Conservation (phyloP, 2,797 vertebrate species). For the Manis crassicaudata region DNA sequence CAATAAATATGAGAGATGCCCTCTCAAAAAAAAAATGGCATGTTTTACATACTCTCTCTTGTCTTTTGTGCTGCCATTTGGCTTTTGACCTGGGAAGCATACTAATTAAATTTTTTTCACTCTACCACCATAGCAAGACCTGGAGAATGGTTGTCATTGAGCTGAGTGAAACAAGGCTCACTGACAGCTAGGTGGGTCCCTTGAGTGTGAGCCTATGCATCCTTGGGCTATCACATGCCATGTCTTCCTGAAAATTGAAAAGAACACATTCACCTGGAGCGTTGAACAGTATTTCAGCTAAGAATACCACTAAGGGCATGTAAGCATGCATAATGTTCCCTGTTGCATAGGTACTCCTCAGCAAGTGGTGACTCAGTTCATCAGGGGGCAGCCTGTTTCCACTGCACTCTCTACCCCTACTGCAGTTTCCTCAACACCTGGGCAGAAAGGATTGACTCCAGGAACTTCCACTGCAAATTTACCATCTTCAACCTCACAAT, state of each 20-base stretch:
- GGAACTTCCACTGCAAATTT: conserved; percentile 78
- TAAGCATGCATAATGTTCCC: conserved; percentile 43
- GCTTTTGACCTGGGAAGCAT: not conserved
- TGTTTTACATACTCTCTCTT: not conserved
- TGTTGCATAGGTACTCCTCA: conserved; percentile 90
- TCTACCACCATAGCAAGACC: not conserved
- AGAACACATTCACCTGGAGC: not conserved
- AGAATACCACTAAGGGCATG: not conserved
- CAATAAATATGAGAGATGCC: too few relatives aligned
- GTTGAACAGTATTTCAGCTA: not conserved
- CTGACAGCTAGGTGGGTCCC: not conserved
- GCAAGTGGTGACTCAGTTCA: conserved; percentile 96
- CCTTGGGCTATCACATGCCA: not conserved
- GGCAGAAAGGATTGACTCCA: conserved; percentile 87
- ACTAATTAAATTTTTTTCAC: not conserved
- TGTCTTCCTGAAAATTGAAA: not conserved
- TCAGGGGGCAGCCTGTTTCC: conserved; percentile 95
- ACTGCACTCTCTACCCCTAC: conserved; percentile 91
- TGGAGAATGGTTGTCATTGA: not conserved
- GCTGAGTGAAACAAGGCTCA: not conserved
- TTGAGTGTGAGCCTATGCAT: not conserved
- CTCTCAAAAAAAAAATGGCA: not conserved
- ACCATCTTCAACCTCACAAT: conserved; percentile 78
- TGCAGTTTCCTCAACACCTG: conserved; percentile 86
- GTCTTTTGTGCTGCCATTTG: not conserved